Evolutionary conservation across 2,888 invertebrate species (phyloP), one percentile per base, ranked within the genome.

Genomic region (Shargacucullia verbasci): DNA sequence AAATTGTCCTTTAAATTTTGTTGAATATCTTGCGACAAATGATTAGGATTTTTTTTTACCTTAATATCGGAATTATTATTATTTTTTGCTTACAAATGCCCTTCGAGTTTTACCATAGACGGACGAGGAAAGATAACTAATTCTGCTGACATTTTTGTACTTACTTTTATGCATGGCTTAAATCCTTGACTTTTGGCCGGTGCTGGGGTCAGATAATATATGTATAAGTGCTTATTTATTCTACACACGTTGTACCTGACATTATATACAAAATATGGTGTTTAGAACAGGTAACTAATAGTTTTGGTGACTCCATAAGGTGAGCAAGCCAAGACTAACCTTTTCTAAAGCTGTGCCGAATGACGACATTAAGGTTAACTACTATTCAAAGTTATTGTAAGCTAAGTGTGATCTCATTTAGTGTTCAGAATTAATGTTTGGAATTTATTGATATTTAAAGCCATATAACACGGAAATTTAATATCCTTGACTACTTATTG

Each of bases 341-440:
- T 70, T 59, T 55, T 63, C 53, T 59, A 10, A 56, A 59, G 12
- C 52, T 40, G 45, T 44, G n/a, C 37, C 12, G 46, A 48, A 58
- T 73, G 66, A 73, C 59, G 60, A 61, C 62, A 73, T 63, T 63
- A 27, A 66, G 73, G 66, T 34, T 66, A 71, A 50, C 47, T 48
- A 37, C 25, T 44, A 25, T 31, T 20, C 27, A 14, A 44, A 20
- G 31, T 12, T 40, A 38, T 48, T 55, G 14, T 45, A 37, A 59
- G 9, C 41, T 45, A 50, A 38, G 25, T 43, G 44, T 65, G 71
- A 55, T 65, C 44, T 68, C 54, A 68, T 54, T 70, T 66, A 14
- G 48, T 53, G 33, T 20, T n/a, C 8, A 7, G 11, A 27, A 27
- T 27, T 7, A 31, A 13, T 12, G 6, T 13, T 31, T 58, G 37